Percentiles rank a stretch among this genome's conserved stretches.
Conservation (phyloP, 2,113 vertebrate species). For the Prinia subflava region DNA sequence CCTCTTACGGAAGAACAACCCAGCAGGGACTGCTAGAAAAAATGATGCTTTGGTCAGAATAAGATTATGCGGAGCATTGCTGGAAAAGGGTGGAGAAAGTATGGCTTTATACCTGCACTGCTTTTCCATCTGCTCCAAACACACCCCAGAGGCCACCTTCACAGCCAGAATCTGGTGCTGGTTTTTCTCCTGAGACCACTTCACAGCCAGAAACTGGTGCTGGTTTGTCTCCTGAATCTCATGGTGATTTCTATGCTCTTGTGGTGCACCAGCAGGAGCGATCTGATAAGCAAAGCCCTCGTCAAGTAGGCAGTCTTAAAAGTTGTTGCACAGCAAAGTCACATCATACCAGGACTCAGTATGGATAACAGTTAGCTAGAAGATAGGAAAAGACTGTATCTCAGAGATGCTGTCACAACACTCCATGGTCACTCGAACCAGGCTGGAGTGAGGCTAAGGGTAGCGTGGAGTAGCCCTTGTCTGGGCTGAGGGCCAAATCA, state of each 20-base stretch:
- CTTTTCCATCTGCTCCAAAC: not conserved
- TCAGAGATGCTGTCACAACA: not conserved
- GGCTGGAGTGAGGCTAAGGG: not conserved
- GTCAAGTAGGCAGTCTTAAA: not conserved
- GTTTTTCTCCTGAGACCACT: not conserved
- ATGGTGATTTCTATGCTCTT: not conserved
- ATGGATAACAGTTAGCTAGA: not conserved
- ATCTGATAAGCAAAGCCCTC: not conserved
- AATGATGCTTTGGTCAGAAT: not conserved
- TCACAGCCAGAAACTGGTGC: not conserved
- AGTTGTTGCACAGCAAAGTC: not conserved
- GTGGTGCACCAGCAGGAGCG: not conserved
- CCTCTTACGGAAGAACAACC: not conserved
- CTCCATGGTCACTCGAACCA: not conserved
- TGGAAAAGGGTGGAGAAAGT: rapidly evolving
- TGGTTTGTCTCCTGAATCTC: not conserved
- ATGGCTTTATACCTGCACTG: not conserved
- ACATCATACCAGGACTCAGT: rapidly evolving
- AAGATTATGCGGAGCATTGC: not conserved
- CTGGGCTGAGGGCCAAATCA: not conserved
- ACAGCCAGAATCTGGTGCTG: not conserved
- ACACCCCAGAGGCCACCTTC: not conserved
- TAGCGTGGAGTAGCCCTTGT: not conserved
- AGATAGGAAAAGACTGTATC: not conserved
- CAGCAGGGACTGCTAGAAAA: not conserved